Evolutionary conservation across 1,140 invertebrate species (phyloP).

Genomic region (Drosophila sp.): DNA sequence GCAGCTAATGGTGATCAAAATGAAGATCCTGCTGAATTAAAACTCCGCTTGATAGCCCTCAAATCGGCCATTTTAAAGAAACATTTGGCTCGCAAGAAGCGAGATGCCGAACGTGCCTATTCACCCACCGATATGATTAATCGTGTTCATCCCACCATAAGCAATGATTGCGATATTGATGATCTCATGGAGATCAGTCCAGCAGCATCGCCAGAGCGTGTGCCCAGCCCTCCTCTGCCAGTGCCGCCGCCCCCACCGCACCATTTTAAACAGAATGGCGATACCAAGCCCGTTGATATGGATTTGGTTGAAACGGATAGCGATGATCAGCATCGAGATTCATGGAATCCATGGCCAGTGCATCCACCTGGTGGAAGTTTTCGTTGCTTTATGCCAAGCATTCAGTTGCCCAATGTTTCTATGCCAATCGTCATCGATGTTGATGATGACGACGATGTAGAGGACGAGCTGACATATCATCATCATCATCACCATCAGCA

Average conservation of each 20-base stretch:
- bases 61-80: constrained; percentile 78
- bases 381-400: constrained; percentile 52
- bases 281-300: constrained; percentile 78
- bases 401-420: constrained; percentile 49
- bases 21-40: constrained; percentile 61
- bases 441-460: constrained; percentile 42
- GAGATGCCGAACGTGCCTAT: constrained; percentile 76
- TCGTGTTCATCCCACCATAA: constrained; percentile 56
- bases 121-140: constrained; percentile 81
- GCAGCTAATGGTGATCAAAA: neutral
- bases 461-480: neutral
- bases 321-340: constrained; percentile 49
- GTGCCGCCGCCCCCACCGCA: neutral
- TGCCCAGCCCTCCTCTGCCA: constrained; percentile 34
- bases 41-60: constrained; percentile 71
- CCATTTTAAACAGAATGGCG: constrained; percentile 29
- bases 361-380: constrained; percentile 47
- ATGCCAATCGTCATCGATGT: constrained; percentile 69
- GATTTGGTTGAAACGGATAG: constrained; percentile 75
- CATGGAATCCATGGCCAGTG: constrained; percentile 42
- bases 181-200: constrained; percentile 81
- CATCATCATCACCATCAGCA: neutral
- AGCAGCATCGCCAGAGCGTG: constrained; percentile 60
- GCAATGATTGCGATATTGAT: constrained; percentile 59
- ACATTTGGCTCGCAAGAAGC: constrained; percentile 70